Base-by-base conservation (phyloP, 2,797 vertebrate genomes). In the Pampus argenteus region DNA sequence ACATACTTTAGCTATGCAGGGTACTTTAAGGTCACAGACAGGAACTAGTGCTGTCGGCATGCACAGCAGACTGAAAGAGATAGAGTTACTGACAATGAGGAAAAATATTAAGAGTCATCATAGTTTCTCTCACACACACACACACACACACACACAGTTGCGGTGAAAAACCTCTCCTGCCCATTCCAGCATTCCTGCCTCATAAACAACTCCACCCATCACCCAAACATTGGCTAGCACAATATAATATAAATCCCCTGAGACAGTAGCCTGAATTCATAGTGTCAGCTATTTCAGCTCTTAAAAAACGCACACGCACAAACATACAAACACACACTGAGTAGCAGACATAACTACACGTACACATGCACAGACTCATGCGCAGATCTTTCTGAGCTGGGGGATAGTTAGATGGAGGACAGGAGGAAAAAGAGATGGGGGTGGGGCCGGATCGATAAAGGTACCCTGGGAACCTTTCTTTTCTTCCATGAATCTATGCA, bases 381-480 rank as follows among this genome's bases (percentile, higher is more conserved):
- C n/a, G 51, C 15, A 59, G 14, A 14, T 59, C 63, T 74, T 45
- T 65, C 52, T 67, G n/a, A 18, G 44, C 36, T 65, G 57, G 73
- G 72, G 78, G 83, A 76, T 65, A 80, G 86, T 72, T 11, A 58
- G 42, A 80, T 42, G n/a, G 74, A 78, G 22, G 59, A 67, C n/a
- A 66, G 71, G 40, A 50, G 29, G 29, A 52, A 65, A 52, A 59
- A 29, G 57, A 61, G 50, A 68, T 45, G 50, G 44, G 62, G 68
- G 38, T 55, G 70, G 79, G 59, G 5, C 9, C 31, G 50, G 79
- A 89, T 92, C 86, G 22, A 90, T 90, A 51, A 61, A 57, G 44
- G 82, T 71, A 77, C 84, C 79, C 82, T 70, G 82, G 82, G 85
- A 89, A 77, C 25, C 26, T 11, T 78, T 86, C 71, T 63, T 76